phyloP scores from a whole-genome alignment of 2,888 invertebrate genomes.

The Dicyrtoma fusca region DNA sequence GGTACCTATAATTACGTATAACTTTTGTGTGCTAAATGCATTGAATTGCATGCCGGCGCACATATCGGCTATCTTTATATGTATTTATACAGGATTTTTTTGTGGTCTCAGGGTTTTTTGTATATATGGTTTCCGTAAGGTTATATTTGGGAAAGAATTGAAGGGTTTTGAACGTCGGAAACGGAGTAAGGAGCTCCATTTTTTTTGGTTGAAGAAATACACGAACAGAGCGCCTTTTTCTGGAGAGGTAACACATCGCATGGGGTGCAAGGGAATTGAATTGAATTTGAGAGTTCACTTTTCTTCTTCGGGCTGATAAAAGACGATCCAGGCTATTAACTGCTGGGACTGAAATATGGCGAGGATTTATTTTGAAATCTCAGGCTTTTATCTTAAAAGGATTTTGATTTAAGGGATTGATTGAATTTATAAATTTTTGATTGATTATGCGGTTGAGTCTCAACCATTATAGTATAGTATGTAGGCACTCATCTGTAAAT shows the following conservation, averaged over 20 bases:
- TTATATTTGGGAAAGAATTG: not conserved
- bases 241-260: not conserved
- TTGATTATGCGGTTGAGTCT: no score
- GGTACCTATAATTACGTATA: not conserved
- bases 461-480: no score
- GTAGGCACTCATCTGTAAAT: no score
- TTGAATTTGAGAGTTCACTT: not conserved
- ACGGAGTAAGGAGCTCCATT: not conserved
- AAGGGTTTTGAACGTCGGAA: not conserved
- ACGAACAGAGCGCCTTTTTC: no score
- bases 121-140: not conserved
- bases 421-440: no score
- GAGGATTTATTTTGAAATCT: slow-evolving; percentile 1
- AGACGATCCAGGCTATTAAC: not conserved
- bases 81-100: not conserved
- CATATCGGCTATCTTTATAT: not conserved
- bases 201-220: not conserved
- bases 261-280: not conserved
- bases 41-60: not conserved
- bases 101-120: not conserved
- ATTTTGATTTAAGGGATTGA: not conserved
- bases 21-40: not conserved
- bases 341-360: slow-evolving; percentile 5
- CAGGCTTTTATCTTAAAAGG: not conserved
- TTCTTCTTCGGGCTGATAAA: not conserved